These are phyloP conservation scores for Poeciliopsis prolifica DNA, from an alignment of 2,113 vertebrate species.

Conservation along the genomic window DNA sequence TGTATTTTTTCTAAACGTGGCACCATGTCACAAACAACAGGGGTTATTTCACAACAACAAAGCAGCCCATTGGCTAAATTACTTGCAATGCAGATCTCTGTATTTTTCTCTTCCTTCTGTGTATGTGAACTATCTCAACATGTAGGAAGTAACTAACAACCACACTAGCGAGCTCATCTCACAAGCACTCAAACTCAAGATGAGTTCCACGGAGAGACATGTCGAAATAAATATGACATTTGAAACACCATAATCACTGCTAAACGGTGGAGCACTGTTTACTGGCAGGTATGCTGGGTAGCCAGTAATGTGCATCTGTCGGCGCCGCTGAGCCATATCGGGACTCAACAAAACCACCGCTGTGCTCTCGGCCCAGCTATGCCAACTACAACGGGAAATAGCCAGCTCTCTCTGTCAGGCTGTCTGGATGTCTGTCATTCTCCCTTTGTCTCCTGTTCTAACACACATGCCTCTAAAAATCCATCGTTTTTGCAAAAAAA, in stretches of 20 bases:
- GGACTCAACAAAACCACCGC: slow-evolving; percentile 60
- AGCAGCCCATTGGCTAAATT: slow-evolving; percentile 22
- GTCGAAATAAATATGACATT: slow-evolving; percentile 14
- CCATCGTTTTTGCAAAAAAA: neutral
- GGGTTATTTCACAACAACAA: slow-evolving; percentile 40
- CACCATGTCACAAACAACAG: slow-evolving; percentile 15
- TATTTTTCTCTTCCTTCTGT: slow-evolving; percentile 9
- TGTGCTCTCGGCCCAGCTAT: slow-evolving; percentile 50
- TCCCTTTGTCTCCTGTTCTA: slow-evolving; percentile 16
- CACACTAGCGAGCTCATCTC: slow-evolving; percentile 41
- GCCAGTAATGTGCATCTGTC: slow-evolving; percentile 54
- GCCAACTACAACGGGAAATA: slow-evolving; percentile 55
- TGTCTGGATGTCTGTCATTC: slow-evolving; percentile 3
- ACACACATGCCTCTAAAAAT: slow-evolving; percentile 5
- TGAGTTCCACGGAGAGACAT: slow-evolving; percentile 11
- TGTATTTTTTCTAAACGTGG: slow-evolving; percentile 12
- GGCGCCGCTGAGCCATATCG: slow-evolving; percentile 42
- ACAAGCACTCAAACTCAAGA: slow-evolving; percentile 14
- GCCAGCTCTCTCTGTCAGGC: slow-evolving; percentile 46
- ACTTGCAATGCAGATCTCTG: slow-evolving; percentile 22
- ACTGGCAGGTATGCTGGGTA: slow-evolving; percentile 42
- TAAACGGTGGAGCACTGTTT: slow-evolving; percentile 37
- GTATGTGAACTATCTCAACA: slow-evolving; percentile 24
- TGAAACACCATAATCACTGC: slow-evolving; percentile 19
- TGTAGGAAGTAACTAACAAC: slow-evolving; percentile 39